phyloP scores from a whole-genome alignment of 1,140 invertebrate genomes.

The Adoxophyes honmai region DNA sequence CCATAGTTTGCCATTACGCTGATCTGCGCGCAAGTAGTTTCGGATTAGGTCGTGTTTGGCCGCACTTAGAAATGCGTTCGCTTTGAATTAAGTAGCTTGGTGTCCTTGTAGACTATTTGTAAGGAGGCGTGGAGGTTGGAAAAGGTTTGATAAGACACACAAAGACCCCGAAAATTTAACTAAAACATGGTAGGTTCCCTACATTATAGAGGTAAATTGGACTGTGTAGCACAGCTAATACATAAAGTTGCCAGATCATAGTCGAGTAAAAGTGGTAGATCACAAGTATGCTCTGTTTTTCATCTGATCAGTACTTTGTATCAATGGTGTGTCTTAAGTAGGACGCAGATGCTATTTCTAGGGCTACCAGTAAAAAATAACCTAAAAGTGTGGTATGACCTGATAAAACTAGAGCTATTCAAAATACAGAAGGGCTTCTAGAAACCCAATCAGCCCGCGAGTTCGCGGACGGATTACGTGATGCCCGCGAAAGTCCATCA shows the following conservation, averaged over 20 bases:
- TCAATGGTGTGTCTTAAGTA: no score
- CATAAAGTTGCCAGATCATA: no score
- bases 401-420: constrained; percentile 10
- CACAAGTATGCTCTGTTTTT: no score
- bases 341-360: no score
- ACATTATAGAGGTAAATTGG: no score
- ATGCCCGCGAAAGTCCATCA: constrained; percentile 52
- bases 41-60: constrained; percentile 44
- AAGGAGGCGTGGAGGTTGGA: not conserved
- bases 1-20: constrained; percentile 44
- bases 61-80: constrained; percentile 37
- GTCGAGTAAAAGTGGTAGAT: no score
- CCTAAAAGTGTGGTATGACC: no score
- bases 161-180: no score
- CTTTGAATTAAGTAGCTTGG: constrained; percentile 36
- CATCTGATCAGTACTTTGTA: no score
- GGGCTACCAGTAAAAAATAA: no score
- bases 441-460: constrained; percentile 37
- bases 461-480: constrained; percentile 45
- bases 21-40: constrained; percentile 57
- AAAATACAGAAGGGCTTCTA: constrained; percentile 17
- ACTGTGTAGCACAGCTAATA: no score
- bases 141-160: not conserved
- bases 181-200: no score
- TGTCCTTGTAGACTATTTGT: constrained; percentile 32